Percentiles rank a stretch among this genome's conserved stretches.
Evolutionary conservation across 2,113 vertebrate species (phyloP).

Genomic region (Periophthalmodon schlosseri): DNA sequence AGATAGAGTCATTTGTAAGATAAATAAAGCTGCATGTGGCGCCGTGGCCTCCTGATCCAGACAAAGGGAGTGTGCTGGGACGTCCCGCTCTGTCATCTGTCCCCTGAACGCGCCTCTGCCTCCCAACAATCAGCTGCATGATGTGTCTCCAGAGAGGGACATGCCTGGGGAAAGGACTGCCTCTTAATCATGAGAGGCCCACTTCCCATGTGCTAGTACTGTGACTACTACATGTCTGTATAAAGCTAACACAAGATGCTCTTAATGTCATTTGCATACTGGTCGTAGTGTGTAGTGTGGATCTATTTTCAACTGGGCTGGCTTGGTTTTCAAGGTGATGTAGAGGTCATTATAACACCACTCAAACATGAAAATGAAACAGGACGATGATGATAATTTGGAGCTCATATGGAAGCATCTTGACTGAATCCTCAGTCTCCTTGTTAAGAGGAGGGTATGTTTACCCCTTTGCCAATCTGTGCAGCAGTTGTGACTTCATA

Average conservation of each 20-base stretch:
- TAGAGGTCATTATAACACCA: slow-evolving; percentile 50
- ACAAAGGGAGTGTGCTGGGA: slow-evolving; percentile 52
- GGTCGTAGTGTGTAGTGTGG: slow-evolving; percentile 56
- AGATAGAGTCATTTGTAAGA: slow-evolving; percentile 69
- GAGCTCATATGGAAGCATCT: slow-evolving; percentile 56
- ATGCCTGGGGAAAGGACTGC: slow-evolving; percentile 65
- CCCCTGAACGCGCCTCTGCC: slow-evolving; percentile 56
- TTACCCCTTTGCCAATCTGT: no score
- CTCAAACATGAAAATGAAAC: slow-evolving; percentile 30
- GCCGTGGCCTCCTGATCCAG: slow-evolving; percentile 59
- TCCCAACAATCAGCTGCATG: slow-evolving; percentile 73
- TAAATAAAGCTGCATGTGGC: slow-evolving; percentile 66
- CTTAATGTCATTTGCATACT: slow-evolving; percentile 63
- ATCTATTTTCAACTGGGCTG: slow-evolving; percentile 41
- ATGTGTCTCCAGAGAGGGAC: slow-evolving; percentile 68
- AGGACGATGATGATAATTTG: slow-evolving; percentile 66
- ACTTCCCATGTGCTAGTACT: slow-evolving; percentile 65
- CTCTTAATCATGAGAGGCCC: slow-evolving; percentile 75
- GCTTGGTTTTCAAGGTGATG: slow-evolving; percentile 40
- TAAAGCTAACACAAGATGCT: slow-evolving; percentile 17
- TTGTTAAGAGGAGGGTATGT: not conserved
- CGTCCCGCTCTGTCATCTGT: slow-evolving; percentile 65
- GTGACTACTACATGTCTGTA: slow-evolving; percentile 39
- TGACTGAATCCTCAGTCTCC: not conserved
- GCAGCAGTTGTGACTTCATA: no score